These are phyloP conservation scores for Hydrozoanthus tunicans DNA, from an alignment of 64 coral and sea anemone species.

Conservation along the genomic window DNA sequence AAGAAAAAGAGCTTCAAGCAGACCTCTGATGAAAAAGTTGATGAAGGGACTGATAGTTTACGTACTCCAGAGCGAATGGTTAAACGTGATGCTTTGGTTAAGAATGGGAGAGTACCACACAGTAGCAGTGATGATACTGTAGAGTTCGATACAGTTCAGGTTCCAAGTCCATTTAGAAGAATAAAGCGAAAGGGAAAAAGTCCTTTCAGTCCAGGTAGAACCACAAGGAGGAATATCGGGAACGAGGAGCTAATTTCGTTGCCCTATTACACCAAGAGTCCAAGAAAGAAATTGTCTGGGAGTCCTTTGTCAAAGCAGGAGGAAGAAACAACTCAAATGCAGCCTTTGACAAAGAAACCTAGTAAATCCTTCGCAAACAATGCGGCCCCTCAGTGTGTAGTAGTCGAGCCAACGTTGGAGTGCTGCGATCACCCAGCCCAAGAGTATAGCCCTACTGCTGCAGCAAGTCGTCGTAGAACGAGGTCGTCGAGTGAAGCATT, in stretches of 20 bases:
- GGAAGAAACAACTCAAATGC: background rate
- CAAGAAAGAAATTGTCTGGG: background rate
- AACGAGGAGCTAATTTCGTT: slow-evolving; percentile 28
- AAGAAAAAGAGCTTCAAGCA: background rate
- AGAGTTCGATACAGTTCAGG: background rate
- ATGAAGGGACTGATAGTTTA: background rate
- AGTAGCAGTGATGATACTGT: background rate
- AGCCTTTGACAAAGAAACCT: background rate
- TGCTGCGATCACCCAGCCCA: background rate
- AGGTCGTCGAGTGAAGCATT: slow-evolving; percentile 39
- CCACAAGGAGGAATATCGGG: background rate
- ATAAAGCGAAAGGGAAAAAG: background rate
- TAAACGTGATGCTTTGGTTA: background rate
- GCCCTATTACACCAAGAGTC: slow-evolving; percentile 39
- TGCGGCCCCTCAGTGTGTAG: background rate
- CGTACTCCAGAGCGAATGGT: background rate
- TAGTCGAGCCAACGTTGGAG: background rate
- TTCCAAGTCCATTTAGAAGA: background rate
- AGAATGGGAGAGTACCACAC: background rate
- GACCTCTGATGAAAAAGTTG: background rate
- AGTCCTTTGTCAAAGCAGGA: background rate
- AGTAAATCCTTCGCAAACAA: background rate
- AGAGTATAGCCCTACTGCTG: slow-evolving; percentile 10
- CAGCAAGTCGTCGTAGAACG: slow-evolving; percentile 25
- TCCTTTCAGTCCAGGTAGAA: background rate